Evolutionary conservation across 2,113 vertebrate genomes (phyloP).

Genomic region (Corythoichthys intestinalis): DNA sequence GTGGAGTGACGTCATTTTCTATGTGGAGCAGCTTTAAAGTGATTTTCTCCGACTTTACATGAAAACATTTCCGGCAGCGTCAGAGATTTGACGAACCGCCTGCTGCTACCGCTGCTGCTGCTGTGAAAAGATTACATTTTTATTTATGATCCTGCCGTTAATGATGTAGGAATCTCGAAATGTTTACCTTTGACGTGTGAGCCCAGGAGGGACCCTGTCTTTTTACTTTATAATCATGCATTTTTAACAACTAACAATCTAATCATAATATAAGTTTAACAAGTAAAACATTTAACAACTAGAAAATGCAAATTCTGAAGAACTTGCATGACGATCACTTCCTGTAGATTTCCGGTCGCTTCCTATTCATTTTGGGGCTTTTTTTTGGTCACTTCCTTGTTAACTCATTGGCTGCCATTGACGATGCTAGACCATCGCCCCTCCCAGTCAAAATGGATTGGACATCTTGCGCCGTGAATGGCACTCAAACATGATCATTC

Average conservation of each 20-base stretch:
- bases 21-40: slow-evolving; percentile 7
- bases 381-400: too few species aligned
- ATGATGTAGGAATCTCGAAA: neutral
- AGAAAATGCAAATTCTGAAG: too few species aligned
- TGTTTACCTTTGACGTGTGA: neutral
- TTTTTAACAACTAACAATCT: neutral
- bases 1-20: neutral
- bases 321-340: too few species aligned
- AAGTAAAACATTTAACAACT: too few species aligned
- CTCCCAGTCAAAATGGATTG: too few species aligned
- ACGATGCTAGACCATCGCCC: too few species aligned
- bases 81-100: neutral
- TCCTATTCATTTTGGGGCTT: too few species aligned
- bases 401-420: too few species aligned
- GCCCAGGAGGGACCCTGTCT: neutral
- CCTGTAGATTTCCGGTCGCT: too few species aligned
- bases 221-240: neutral
- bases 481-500: too few species aligned
- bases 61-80: neutral
- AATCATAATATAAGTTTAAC: too few species aligned
- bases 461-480: too few species aligned
- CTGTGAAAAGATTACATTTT: slow-evolving; percentile 2
- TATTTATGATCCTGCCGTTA: neutral
- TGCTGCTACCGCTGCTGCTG: neutral
- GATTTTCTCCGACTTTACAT: neutral